phyloP scores from a whole-genome alignment of 2,113 vertebrate species.

The Stegastes partitus region DNA sequence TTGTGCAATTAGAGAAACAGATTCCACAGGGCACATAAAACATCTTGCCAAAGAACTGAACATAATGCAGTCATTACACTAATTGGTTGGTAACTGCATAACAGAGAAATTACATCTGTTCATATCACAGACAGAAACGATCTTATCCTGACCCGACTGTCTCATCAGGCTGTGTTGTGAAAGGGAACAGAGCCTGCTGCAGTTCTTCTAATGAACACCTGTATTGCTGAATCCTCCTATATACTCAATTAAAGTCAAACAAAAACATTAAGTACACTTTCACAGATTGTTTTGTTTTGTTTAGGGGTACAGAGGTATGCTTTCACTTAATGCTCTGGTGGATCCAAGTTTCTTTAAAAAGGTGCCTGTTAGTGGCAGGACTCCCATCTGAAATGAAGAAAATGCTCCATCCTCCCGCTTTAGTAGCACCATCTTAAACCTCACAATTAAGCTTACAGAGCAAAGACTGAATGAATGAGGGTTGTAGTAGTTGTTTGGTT shows the following conservation, averaged over 20 bases:
- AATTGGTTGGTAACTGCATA: not conserved
- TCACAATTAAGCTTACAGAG: not conserved
- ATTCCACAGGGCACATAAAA: too few relatives aligned
- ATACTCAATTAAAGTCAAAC: too few relatives aligned
- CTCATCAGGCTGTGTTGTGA: accelerated
- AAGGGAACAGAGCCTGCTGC: not conserved
- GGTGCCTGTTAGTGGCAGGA: not conserved
- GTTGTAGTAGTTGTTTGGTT: not conserved
- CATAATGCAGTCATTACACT: not conserved
- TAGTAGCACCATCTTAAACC: not conserved
- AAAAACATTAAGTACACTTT: too few relatives aligned
- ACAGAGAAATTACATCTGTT: not conserved
- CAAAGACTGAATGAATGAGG: not conserved
- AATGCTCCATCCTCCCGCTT: not conserved
- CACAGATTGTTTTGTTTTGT: too few relatives aligned
- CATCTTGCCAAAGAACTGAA: not conserved
- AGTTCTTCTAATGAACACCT: not conserved
- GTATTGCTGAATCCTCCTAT: too few relatives aligned
- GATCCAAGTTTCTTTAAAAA: not conserved
- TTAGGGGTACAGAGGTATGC: too few relatives aligned
- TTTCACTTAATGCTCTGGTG: accelerated
- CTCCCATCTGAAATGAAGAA: not conserved
- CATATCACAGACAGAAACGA: not conserved
- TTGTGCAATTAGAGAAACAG: too few relatives aligned
- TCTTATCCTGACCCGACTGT: not conserved